Evolutionary conservation across 2,113 vertebrate species (phyloP).

Genomic region (Corynorhinus townsendii): DNA sequence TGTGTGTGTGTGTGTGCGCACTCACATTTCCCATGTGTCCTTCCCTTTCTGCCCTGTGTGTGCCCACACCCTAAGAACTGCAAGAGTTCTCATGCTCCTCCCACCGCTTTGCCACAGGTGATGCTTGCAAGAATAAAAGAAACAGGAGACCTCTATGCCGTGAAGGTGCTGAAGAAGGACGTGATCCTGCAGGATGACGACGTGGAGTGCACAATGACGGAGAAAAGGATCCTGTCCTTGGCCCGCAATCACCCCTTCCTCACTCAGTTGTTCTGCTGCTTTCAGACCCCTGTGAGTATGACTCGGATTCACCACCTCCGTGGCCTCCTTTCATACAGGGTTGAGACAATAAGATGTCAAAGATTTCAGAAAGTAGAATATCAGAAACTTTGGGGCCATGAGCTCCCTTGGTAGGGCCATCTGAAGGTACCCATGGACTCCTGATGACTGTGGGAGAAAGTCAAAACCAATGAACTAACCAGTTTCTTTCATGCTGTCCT

Average conservation of each 20-base stretch:
- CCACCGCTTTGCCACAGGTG: slow-evolving; percentile 81
- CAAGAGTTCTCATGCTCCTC: background rate
- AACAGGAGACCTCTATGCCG: slow-evolving; percentile 89
- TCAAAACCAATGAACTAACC: background rate
- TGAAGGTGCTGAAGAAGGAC: slow-evolving; percentile 98
- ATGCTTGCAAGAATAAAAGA: slow-evolving; percentile 92
- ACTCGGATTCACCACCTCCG: accelerated
- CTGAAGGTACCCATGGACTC: background rate
- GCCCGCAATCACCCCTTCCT: slow-evolving; percentile 95
- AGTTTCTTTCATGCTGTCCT: background rate
- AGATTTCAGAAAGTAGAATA: background rate
- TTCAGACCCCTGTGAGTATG: slow-evolving; percentile 91
- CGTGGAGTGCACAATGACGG: slow-evolving; percentile 97
- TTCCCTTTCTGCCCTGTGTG: background rate
- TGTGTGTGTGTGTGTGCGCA: accelerated
- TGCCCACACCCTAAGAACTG: background rate
- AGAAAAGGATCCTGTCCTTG: slow-evolving; percentile 94
- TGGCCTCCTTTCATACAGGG: background rate
- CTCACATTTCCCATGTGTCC: accelerated
- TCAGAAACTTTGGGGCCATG: background rate
- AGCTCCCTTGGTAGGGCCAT: too few relatives aligned
- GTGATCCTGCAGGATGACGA: slow-evolving; percentile 98
- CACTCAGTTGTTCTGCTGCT: slow-evolving; percentile 97
- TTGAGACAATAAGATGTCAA: background rate
- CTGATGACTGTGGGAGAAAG: background rate